Conservation (phyloP, 2,888 invertebrate genomes). For the Loripinus fragilis region DNA sequence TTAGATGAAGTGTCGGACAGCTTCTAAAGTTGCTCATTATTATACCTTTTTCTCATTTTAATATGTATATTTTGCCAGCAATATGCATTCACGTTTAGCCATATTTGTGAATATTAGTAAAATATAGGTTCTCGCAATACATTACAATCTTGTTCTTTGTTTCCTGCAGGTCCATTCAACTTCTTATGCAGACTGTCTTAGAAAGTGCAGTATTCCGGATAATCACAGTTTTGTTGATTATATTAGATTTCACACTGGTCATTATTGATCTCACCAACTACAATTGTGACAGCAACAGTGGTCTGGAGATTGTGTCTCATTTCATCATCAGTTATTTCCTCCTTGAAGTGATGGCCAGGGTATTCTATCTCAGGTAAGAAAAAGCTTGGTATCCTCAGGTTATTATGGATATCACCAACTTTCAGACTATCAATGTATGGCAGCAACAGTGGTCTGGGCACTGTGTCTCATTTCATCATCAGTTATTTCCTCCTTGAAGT, state of each 20-base stretch:
- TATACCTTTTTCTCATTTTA: too few relatives aligned
- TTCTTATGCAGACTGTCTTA: conserved; percentile 64
- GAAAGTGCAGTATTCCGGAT: conserved; percentile 78
- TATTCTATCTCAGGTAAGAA: conserved; percentile 83
- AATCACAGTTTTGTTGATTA: conserved; percentile 77
- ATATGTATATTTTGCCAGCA: too few relatives aligned
- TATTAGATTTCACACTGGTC: conserved; percentile 77
- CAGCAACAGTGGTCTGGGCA: conserved; percentile 71
- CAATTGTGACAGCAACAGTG: conserved; percentile 58
- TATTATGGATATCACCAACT: conserved; percentile 71
- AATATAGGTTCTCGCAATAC: too few relatives aligned
- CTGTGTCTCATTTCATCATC: conserved; percentile 82
- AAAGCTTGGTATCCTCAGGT: too few relatives aligned
- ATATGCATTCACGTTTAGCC: too few relatives aligned
- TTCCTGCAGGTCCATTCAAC: conserved; percentile 70
- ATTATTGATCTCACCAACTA: conserved; percentile 71
- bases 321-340: conserved; percentile 83
- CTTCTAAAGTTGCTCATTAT: too few relatives aligned
- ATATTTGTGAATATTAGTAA: too few relatives aligned
- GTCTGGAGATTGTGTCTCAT: conserved; percentile 81
- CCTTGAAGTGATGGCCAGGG: conserved; percentile 82
- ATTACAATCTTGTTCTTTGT: background rate
- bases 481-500: conserved; percentile 84
- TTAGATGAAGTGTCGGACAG: too few relatives aligned
- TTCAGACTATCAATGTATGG: conserved; percentile 61